Base-by-base conservation (phyloP, 2,113 vertebrate genomes). In the Paracanthobrama guichenoti region DNA sequence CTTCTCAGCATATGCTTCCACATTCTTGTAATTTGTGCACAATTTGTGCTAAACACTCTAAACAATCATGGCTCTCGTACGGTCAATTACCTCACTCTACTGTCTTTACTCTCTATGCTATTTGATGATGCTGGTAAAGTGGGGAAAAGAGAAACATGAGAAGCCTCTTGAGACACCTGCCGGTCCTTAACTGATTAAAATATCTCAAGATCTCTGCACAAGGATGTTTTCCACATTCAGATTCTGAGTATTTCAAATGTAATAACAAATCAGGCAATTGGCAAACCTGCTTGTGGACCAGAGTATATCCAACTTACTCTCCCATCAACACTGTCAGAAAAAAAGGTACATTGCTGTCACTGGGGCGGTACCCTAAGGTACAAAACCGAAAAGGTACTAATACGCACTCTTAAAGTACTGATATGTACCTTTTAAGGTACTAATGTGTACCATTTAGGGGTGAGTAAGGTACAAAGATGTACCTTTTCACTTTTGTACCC, bases 91-190 rank as follows among this genome's bases (percentile, higher is more conserved):
- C 62, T 82, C 71, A 46, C 48, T 55, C 62, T 50, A 8, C 48
- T 77, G 48, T 72, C 64, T 77, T 83, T 62, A 69, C 31, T 66
- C 10, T 50, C 79, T 22, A n/a, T 3, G 24, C 62, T 79, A 35
- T 67, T 50, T 67, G 57, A 79, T 62, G 59, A 26, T 62, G n/a
- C 48, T 60, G 39, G 62, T 86, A 22, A 77, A 77, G 74, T 10
- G 24, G 14, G 6, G 44, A 22, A 64, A 35, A 66, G 72, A 66
- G 46, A 76, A 26, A 79, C 26, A 84, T 0, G 35, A 66, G 26
- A 84, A 53, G 39, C 39, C 67, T 46, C 39, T 48, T 35, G 53
- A 72, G 84, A 80, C 76, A 85, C 66, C 75, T 79, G 75, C 55
- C 18, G 22, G 64, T 60, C 50, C 82, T 48, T 67, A 13, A 84